Evolutionary conservation across 2,797 vertebrate genomes (phyloP), one percentile per base, ranked within the genome.

Genomic region (Coreius guichenoti): DNA sequence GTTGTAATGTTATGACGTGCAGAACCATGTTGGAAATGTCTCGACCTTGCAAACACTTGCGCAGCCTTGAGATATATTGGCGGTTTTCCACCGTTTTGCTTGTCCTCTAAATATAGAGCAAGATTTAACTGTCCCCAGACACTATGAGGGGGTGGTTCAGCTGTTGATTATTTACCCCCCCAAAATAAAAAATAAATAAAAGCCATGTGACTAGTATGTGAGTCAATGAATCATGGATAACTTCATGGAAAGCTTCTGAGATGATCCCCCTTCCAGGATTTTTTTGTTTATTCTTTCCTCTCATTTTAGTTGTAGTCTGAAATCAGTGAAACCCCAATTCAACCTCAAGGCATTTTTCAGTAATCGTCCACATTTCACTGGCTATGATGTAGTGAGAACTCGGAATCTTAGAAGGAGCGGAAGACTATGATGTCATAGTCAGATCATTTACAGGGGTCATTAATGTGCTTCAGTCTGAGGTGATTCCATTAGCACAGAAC

Each of bases 351-450:
- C 11, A 31, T 54, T 89, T 88, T 88, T 87, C 88, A 83, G 84
- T 89, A 89, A 87, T 84, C 88, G 8, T 69, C 63, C 45, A 33
- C 63, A 33, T 45, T 80, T 87, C 86, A 86, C 61, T 43, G 0
- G 73, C 85, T 45, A 84, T 19, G 26, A 85, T 74, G 70, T 81
- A 89, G 88, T 47, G 88, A 86, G 90, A 91, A 90, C 88, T 89
- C 82, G 45, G 87, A 92, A 87, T 88, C 89, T 85, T 29, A 67
- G 36, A 58, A 76, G 33, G n/a, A 76, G 23, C 23, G 21, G 47
- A 68, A 74, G 29, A 36, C 51, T 31, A 49, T 85, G 77, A 82
- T 80, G 68, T 81, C 73, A 76, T 49, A 5, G 68, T 54, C 83
- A 80, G 84, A 79, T 85, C 67, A 16, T 84, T 84, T 68, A 13